Evolutionary conservation across 1,140 invertebrate species (phyloP), one percentile per base, ranked within the genome.

Genomic region (Neodiprion lecontei): DNA sequence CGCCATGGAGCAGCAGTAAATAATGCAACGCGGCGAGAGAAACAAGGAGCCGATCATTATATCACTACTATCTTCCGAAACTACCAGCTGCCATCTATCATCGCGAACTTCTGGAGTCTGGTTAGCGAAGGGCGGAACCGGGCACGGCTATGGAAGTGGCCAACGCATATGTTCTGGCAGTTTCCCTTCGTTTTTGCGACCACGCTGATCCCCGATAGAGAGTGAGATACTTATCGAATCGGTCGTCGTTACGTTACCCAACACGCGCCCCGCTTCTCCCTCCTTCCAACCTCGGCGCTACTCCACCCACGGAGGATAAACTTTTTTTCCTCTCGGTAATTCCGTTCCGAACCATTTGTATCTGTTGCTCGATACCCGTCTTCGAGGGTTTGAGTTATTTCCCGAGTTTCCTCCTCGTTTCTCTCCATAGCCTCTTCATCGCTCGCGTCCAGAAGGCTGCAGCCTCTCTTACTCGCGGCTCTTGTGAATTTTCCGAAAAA

Each of bases 111-210:
- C 53, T 17, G n/a, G 11, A 61, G 53, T 61, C 53, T 61, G 53
- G 11, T 61, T 61, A 17, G 53, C 53, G n/a, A 61, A 61, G 53
- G 53, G 53, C n/a, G 53, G 53, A 14, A 5, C 28, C 28, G 28
- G 28, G 53, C 53, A 61, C 9, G 53, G 53, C 53, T 61, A 61
- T 40, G 28, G 28, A 40, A 17, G 53, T 61, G 53, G 53, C 53
- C n/a, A 61, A 61, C 53, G 53, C 53, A 61, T 61, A 61, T 61
- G 53, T 61, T 61, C 53, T 61, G 53, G 53, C n/a, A 61, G 53
- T 61, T 61, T 61, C 53, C 53, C 53, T 12, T 17, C 53, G 53
- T 61, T 61, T 61, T 61, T 61, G 53, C 53, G 11, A 61, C 53
- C 53, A 14, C 53, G 53, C n/a, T 61, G 53, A 61, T 61, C 53